Evolutionary conservation across 2,888 invertebrate species (phyloP).

Genomic region (Xanthorhoe spadicearia): DNA sequence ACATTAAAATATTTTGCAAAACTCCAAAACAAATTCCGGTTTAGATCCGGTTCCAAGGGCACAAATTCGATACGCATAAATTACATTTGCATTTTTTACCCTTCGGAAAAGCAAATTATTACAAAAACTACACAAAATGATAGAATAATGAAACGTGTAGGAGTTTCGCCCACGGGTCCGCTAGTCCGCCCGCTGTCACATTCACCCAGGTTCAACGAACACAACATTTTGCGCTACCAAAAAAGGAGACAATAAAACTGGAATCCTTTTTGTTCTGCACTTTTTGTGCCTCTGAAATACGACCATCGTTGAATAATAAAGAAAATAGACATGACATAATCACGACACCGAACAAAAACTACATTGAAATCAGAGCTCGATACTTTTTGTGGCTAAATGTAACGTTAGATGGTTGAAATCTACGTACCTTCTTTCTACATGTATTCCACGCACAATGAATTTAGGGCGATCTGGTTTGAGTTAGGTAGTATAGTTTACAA

Average conservation of each 20-base stretch:
- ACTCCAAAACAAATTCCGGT: slow-evolving; percentile 35
- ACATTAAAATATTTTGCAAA: slow-evolving; percentile 9
- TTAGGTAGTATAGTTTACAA: slow-evolving; percentile 29
- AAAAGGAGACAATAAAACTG: slow-evolving; percentile 50
- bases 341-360: slow-evolving; percentile 43
- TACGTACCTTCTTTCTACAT: slow-evolving; percentile 35
- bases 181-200: slow-evolving; percentile 54
- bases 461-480: slow-evolving; percentile 26
- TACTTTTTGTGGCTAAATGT: slow-evolving; percentile 45
- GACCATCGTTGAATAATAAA: slow-evolving; percentile 31
- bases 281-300: slow-evolving; percentile 34
- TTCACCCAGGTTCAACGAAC: slow-evolving; percentile 68
- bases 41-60: slow-evolving; percentile 36
- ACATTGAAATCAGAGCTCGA: slow-evolving; percentile 49
- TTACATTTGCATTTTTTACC: slow-evolving; percentile 5
- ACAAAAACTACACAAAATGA: slow-evolving; percentile 4
- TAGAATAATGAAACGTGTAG: slow-evolving; percentile 53
- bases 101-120: slow-evolving; percentile 6
- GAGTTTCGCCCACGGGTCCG: slow-evolving; percentile 57
- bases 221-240: slow-evolving; percentile 50
- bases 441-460: slow-evolving; percentile 33
- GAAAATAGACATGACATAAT: slow-evolving; percentile 40
- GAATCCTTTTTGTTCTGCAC: slow-evolving; percentile 39
- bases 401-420: slow-evolving; percentile 42
- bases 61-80: slow-evolving; percentile 10